Conservation (phyloP, 2,113 vertebrate genomes). For the Ramphastos sulfuratus region DNA sequence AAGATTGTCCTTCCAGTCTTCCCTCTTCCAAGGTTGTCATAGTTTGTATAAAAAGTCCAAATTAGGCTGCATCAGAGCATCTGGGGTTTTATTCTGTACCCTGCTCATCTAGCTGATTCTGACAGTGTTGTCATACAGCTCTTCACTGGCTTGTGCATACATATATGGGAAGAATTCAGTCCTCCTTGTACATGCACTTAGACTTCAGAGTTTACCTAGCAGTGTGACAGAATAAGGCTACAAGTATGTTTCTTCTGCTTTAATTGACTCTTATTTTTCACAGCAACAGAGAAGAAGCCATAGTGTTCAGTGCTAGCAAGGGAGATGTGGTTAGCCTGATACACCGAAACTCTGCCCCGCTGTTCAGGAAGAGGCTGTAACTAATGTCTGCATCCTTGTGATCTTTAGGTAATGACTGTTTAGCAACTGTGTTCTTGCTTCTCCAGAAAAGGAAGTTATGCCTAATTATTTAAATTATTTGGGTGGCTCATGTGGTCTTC, state of each 20-base stretch:
- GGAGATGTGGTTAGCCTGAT: constrained; percentile 51
- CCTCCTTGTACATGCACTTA: background rate
- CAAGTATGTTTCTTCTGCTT: background rate
- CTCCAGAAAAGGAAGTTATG: background rate
- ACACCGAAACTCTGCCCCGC: constrained; percentile 29
- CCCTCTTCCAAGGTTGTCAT: background rate
- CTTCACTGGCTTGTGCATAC: background rate
- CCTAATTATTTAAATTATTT: background rate
- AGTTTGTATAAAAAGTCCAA: background rate
- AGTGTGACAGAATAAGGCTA: background rate
- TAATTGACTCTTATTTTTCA: background rate
- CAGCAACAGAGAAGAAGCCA: constrained; percentile 68
- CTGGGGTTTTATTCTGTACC: background rate
- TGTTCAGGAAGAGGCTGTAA: constrained; percentile 70
- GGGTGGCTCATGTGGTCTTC: background rate
- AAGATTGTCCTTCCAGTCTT: background rate
- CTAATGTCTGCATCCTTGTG: constrained; percentile 70
- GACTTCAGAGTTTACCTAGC: background rate
- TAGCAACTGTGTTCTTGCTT: background rate
- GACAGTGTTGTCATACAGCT: background rate
- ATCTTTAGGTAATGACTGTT: constrained; percentile 67
- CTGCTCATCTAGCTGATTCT: background rate
- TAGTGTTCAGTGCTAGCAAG: constrained; percentile 59
- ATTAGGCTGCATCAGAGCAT: background rate
- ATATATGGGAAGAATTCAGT: background rate